Conservation (phyloP, 2,888 invertebrate species). For the Agrotis clavis region DNA sequence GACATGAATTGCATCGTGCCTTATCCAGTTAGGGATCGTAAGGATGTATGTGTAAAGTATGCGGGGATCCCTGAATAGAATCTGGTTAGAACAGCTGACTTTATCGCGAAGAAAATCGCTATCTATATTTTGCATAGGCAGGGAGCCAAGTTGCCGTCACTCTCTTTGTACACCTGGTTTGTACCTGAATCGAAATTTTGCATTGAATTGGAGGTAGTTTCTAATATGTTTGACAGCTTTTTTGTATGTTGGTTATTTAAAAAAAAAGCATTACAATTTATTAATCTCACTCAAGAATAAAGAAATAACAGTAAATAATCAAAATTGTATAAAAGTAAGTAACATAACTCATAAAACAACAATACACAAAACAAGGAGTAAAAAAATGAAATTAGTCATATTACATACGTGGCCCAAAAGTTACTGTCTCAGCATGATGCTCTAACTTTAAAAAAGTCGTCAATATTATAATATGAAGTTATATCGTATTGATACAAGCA, state of each 20-base stretch:
- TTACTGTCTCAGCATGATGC: too few relatives aligned
- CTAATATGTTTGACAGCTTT: not conserved
- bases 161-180: conserved; percentile 60
- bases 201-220: conserved; percentile 20
- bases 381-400: too few relatives aligned
- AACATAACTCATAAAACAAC: too few relatives aligned
- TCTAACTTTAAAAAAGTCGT: too few relatives aligned
- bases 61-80: conserved; percentile 44
- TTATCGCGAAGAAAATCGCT: conserved; percentile 47
- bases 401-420: too few relatives aligned
- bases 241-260: not conserved
- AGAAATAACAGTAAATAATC: too few relatives aligned
- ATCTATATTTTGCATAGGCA: conserved; percentile 56
- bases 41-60: conserved; percentile 36
- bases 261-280: too few relatives aligned
- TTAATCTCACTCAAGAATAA: too few relatives aligned
- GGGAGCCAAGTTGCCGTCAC: conserved; percentile 50
- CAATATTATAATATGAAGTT: too few relatives aligned
- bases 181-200: conserved; percentile 46
- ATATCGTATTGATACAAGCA: not conserved
- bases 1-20: conserved; percentile 5
- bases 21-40: conserved; percentile 41
- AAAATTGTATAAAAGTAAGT: too few relatives aligned
- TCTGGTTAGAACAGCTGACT: conserved; percentile 40
- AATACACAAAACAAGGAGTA: too few relatives aligned